Conservation (phyloP, 2,888 invertebrate species). For the Chrysolina haemoptera region DNA sequence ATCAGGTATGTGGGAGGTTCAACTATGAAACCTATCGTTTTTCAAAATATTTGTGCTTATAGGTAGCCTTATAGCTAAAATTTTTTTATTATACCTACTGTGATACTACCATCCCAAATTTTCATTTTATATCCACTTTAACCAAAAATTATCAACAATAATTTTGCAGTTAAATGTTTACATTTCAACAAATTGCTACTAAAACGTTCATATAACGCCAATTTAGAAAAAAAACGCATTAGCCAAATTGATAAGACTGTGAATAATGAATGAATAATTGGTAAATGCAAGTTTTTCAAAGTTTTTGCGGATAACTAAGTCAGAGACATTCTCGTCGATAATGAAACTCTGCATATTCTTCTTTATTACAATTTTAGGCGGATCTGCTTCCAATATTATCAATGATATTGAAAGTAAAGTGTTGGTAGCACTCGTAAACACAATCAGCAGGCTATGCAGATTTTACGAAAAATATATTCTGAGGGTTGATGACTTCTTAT, state of each 20-base stretch:
- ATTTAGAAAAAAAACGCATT: neutral
- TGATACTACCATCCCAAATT: too few relatives aligned
- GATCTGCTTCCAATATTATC: neutral
- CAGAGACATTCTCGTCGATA: neutral
- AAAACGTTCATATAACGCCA: neutral
- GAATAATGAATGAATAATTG: neutral
- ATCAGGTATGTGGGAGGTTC: too few relatives aligned
- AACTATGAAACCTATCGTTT: too few relatives aligned
- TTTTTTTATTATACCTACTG: too few relatives aligned
- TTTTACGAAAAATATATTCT: conserved; percentile 28
- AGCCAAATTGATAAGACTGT: neutral
- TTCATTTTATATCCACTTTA: too few relatives aligned
- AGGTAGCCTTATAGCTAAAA: too few relatives aligned
- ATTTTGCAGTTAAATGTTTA: neutral
- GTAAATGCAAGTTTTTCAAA: neutral
- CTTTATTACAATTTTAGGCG: neutral
- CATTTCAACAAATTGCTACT: conserved; percentile 2
- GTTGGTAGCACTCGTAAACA: conserved; percentile 1
- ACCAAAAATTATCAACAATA: neutral
- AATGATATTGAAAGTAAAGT: neutral
- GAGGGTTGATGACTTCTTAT: conserved; percentile 19
- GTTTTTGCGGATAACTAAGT: neutral
- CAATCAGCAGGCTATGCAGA: neutral
- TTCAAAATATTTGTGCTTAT: too few relatives aligned
- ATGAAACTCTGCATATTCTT: conserved; percentile 3